These are phyloP conservation scores for Peromyscus eremicus DNA, from an alignment of 2,797 vertebrate genomes.

Conservation along the genomic window DNA sequence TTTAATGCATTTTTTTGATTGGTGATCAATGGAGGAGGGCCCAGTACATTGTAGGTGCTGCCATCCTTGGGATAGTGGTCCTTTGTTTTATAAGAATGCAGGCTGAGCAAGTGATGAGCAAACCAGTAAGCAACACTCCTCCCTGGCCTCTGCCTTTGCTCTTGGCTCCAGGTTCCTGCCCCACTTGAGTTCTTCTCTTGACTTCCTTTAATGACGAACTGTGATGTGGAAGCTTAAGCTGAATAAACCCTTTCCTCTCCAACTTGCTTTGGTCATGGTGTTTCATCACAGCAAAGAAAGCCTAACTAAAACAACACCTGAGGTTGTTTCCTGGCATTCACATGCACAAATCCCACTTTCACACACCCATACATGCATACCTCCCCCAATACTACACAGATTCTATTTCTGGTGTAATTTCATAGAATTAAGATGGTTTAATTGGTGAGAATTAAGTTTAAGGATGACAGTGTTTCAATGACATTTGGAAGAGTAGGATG, in stretches of 20 bases:
- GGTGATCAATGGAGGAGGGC: neutral
- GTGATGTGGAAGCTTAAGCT: neutral
- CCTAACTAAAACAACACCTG: neutral
- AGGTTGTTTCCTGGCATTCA: neutral
- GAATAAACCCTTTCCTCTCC: neutral
- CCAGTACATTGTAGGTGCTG: neutral
- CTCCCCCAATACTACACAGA: neutral
- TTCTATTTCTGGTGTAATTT: slow-evolving; percentile 18
- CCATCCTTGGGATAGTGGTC: neutral
- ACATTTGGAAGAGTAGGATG: neutral
- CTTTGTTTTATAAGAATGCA: neutral
- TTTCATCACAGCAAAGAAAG: neutral
- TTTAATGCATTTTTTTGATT: neutral
- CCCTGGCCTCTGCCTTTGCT: neutral
- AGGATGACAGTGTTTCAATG: neutral
- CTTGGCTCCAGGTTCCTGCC: neutral
- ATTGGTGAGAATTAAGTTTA: slow-evolving; percentile 3
- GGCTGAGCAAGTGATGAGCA: neutral
- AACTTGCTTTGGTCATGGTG: neutral
- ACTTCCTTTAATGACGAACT: neutral
- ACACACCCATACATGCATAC: neutral
- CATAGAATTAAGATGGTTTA: neutral
- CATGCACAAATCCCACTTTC: neutral
- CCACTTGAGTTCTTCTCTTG: neutral
- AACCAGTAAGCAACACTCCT: neutral